phyloP scores from a whole-genome alignment of 2,113 vertebrate species.

The Lota lota region DNA sequence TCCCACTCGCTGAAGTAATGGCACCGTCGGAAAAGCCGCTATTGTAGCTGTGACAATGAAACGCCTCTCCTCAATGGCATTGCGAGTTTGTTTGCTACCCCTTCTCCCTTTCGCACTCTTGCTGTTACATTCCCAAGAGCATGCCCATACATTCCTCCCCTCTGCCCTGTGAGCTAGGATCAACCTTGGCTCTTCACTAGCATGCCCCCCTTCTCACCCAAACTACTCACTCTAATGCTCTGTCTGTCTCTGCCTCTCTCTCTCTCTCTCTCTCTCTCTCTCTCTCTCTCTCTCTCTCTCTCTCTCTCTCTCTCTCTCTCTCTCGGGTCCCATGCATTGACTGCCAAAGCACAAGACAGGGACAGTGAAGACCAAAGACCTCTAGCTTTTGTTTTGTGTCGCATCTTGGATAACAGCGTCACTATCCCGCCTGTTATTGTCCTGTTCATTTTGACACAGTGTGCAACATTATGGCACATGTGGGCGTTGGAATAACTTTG shows the following conservation, averaged over 20 bases:
- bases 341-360: conserved; percentile 17
- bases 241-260: conserved; percentile 17
- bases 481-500: conserved; percentile 46
- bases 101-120: conserved; percentile 74
- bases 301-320: conserved; percentile 39
- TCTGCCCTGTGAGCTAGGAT: conserved; percentile 67
- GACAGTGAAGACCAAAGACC: no score
- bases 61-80: conserved; percentile 75
- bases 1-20: conserved; percentile 82
- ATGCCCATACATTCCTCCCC: conserved; percentile 77
- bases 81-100: conserved; percentile 75
- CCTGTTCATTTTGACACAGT: conserved; percentile 51
- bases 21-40: conserved; percentile 79
- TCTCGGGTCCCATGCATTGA: conserved; percentile 1
- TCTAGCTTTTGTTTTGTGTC: neutral
- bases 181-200: conserved; percentile 48
- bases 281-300: conserved; percentile 17
- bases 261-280: conserved; percentile 34
- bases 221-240: conserved; percentile 8
- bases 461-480: conserved; percentile 41
- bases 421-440: conserved; percentile 31
- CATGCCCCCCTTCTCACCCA: conserved; percentile 40
- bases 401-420: conserved; percentile 31
- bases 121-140: conserved; percentile 74
- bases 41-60: conserved; percentile 83